phyloP scores from a whole-genome alignment of 2,888 invertebrate species.

The Drosophila trichaetosa region DNA sequence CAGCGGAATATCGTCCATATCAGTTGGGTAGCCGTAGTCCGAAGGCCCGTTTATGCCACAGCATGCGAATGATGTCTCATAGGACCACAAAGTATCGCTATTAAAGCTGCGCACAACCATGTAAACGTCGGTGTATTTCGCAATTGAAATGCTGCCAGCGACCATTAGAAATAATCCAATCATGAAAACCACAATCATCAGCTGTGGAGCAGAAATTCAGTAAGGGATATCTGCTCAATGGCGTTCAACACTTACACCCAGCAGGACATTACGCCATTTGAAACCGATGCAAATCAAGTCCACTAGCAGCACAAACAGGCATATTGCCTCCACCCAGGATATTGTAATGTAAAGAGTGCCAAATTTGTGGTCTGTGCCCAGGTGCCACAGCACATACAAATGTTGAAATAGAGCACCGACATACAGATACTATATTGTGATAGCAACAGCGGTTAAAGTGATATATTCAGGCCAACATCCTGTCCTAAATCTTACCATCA shows the following conservation, averaged over 20 bases:
- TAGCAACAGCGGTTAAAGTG: no score
- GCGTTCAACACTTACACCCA: slow-evolving; percentile 28
- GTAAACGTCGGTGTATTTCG: slow-evolving; percentile 39
- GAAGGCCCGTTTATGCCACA: slow-evolving; percentile 51
- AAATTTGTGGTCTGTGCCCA: slow-evolving; percentile 12
- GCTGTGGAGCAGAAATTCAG: slow-evolving; percentile 1
- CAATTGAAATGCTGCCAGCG: slow-evolving; percentile 33
- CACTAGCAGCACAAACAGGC: slow-evolving; percentile 8
- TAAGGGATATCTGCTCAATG: not conserved
- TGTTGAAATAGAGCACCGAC: slow-evolving; percentile 28
- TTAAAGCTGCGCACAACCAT: slow-evolving; percentile 42
- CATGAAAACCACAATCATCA: not conserved
- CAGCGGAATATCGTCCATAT: slow-evolving; percentile 15
- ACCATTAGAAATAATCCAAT: slow-evolving; percentile 25
- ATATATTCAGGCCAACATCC: not conserved
- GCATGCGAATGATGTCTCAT: slow-evolving; percentile 34
- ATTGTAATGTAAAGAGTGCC: slow-evolving; percentile 21
- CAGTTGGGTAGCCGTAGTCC: slow-evolving; percentile 24
- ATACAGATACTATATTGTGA: slow-evolving; percentile 40
- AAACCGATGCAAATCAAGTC: slow-evolving; percentile 18
- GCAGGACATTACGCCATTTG: not conserved
- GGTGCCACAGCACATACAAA: slow-evolving; percentile 30
- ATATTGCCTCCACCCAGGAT: slow-evolving; percentile 36
- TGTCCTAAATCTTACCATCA: slow-evolving; percentile 35
- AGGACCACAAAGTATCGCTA: slow-evolving; percentile 22